Evolutionary conservation across 1,140 invertebrate genomes (phyloP), one percentile per base, ranked within the genome.

Genomic region (Sinonovacula constricta): DNA sequence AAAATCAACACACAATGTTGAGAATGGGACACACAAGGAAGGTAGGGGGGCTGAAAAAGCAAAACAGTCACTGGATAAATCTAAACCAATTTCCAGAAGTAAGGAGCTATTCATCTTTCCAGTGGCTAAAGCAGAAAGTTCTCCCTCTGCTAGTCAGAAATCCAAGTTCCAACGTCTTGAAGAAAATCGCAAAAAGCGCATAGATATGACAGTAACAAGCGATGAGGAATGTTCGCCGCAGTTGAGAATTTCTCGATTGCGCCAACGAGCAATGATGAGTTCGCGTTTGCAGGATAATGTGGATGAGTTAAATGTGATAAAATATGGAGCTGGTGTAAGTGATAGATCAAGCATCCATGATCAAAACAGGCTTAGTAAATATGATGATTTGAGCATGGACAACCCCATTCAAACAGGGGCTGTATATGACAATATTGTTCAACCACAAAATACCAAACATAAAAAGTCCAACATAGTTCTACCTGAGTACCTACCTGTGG

Each of bases 201-300:
- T 89, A 22, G 87, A 89, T 53, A 84, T 87, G 14, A 62, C 82
- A 18, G 83, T 87, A 22, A 89, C 88, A 3, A 88, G 86, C 34
- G 88, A 89, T 57, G 88, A 89, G 60, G 88, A 89, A 69, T 80
- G 80, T 72, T 85, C 86, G 0, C 86, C 87, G 15, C 85, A 86
- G 49, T 84, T 83, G 15, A 78, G 87, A 56, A 88, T 88, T 33
- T 86, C 87, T 24, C 68, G 85, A 49, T 71, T 88, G 10, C 68
- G 87, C 24, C 87, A 88, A 59, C 63, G 87, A 54, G 87, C 87
- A 22, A 74, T 88, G 49, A 83, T 86, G 60, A 83, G 86, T 33
- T 81, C 80, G 26, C 75, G 77, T 39, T 33, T 79, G 34, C 72
- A 66, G 2, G 59, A 71, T n/a, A 79, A 79, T 53, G 30, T 59